These are phyloP conservation scores for Odontamblyopus lacepedii DNA, from an alignment of 2,797 vertebrate species.

Conservation along the genomic window DNA sequence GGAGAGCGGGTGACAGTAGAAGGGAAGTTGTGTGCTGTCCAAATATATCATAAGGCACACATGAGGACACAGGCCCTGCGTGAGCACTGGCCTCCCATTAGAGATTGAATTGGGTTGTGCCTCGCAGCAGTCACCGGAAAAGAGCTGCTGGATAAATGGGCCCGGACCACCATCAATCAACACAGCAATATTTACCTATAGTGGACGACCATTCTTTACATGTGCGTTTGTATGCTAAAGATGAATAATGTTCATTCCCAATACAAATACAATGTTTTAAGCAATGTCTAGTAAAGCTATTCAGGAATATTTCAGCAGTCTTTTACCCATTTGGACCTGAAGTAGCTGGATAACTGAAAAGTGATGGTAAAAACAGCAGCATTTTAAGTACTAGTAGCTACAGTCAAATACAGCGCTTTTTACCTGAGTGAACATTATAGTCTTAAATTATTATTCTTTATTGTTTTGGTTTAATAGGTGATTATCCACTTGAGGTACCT, in stretches of 20 bases:
- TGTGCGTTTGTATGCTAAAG: not conserved
- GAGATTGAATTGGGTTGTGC: conserved; percentile 50
- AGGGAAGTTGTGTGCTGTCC: conserved; percentile 59
- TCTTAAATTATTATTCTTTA: too few relatives aligned
- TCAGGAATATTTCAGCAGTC: too few relatives aligned
- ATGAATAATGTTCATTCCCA: not conserved
- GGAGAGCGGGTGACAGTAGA: conserved; percentile 56
- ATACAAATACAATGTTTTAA: not conserved
- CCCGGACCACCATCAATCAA: conserved; percentile 40
- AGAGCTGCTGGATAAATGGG: conserved; percentile 49
- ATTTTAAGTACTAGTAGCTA: not conserved
- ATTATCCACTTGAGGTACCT: not conserved
- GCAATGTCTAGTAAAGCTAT: not conserved
- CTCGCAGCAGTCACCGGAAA: conserved; percentile 44
- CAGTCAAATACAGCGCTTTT: too few relatives aligned
- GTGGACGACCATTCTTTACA: conserved; percentile 6
- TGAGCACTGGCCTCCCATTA: conserved; percentile 53
- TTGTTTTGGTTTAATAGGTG: not conserved
- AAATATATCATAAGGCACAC: conserved; percentile 71
- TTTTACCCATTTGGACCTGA: too few relatives aligned
- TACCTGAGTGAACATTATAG: too few relatives aligned
- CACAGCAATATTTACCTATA: conserved; percentile 33
- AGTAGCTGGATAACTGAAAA: not conserved
- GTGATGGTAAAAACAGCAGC: not conserved
- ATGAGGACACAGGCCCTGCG: conserved; percentile 40